A percentile compares a stretch with the other conserved stretches of the same genome.
These are phyloP conservation scores for Loris lydekkerianus DNA, from an alignment of 2,797 vertebrate genomes.

Conservation along the genomic window DNA sequence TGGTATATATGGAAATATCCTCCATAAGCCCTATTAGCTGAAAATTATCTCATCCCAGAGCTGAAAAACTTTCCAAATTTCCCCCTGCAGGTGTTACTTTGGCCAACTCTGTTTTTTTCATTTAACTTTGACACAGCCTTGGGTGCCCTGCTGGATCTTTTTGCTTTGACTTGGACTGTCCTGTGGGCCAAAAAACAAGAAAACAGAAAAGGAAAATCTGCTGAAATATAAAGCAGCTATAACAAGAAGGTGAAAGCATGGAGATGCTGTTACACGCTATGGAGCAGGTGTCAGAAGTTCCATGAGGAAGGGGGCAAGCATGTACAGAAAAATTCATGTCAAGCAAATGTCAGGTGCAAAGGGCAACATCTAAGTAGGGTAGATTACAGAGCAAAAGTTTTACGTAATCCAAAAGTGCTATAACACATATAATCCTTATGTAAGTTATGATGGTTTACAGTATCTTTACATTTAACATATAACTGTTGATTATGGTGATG, in stretches of 20 bases:
- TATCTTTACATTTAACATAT: neutral
- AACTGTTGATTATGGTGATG: neutral
- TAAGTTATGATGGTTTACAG: constrained; percentile 34
- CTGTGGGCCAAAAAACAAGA: constrained; percentile 1
- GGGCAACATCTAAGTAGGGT: neutral
- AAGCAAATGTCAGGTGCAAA: neutral
- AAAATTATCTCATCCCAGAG: constrained; percentile 7
- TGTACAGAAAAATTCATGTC: neutral
- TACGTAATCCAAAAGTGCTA: constrained; percentile 8
- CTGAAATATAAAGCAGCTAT: neutral
- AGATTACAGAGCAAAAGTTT: constrained; percentile 13
- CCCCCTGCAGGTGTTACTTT: neutral
- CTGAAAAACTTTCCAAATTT: neutral
- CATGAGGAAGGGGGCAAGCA: neutral
- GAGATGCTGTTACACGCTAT: neutral
- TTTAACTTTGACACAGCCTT: constrained; percentile 25
- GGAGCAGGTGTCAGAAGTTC: neutral
- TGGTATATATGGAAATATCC: neutral
- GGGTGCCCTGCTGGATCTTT: neutral
- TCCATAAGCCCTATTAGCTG: neutral
- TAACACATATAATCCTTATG: constrained; percentile 22
- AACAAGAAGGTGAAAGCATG: neutral
- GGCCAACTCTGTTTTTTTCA: neutral
- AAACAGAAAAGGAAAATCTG: constrained; percentile 34
- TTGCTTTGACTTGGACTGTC: neutral